Evolutionary conservation across 1,140 invertebrate genomes (phyloP).

Genomic region (Mizuhopecten yessoensis): DNA sequence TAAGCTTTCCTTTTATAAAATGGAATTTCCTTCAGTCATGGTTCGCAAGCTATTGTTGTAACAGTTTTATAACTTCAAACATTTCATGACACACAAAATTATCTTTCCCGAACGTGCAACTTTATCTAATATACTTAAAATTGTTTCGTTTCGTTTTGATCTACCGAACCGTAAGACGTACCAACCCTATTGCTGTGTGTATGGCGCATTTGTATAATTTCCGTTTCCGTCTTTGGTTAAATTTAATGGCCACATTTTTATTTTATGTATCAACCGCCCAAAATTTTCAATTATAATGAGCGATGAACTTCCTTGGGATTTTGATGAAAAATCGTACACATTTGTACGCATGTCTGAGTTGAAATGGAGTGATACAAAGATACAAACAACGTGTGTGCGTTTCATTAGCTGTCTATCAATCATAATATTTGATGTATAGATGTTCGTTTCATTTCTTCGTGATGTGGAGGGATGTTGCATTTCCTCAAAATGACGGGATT

Average conservation of each 20-base stretch:
- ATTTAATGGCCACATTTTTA: not conserved
- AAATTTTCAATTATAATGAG: not conserved
- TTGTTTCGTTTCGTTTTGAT: slow-evolving; percentile 31
- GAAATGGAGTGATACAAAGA: not conserved
- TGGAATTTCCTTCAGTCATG: not conserved
- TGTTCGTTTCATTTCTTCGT: not conserved
- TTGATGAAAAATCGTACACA: not conserved
- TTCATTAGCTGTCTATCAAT: not conserved
- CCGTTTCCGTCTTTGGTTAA: slow-evolving; percentile 22
- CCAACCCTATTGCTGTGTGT: not conserved
- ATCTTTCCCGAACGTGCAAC: not conserved
- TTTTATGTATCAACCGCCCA: not conserved
- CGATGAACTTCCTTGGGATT: not conserved
- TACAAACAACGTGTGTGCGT: too few species aligned
- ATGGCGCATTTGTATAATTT: not conserved
- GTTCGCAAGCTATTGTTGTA: not conserved
- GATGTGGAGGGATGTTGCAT: not conserved
- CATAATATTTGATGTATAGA: not conserved
- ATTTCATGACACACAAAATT: not conserved
- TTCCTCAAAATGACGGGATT: not conserved
- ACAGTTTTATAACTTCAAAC: not conserved
- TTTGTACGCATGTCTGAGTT: not conserved
- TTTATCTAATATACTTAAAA: not conserved
- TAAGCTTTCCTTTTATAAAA: not conserved
- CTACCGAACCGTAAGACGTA: not conserved